phyloP scores from a whole-genome alignment of 2,113 vertebrate species.

The Indri indri region DNA sequence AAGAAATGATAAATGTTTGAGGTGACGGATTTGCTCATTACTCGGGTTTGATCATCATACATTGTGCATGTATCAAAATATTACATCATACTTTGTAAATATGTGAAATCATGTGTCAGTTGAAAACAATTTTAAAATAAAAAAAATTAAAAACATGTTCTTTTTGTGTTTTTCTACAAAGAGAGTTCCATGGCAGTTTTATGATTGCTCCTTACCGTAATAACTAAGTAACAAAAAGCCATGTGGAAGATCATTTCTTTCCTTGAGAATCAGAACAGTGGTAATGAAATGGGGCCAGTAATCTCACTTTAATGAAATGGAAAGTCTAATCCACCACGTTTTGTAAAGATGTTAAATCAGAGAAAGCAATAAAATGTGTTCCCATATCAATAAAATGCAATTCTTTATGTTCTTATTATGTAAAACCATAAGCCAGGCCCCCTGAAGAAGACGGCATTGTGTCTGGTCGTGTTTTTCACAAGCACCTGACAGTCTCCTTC shows the following conservation, averaged over 20 bases:
- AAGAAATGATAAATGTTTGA: background rate
- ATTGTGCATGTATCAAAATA: background rate
- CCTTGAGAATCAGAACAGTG: slow-evolving; percentile 64
- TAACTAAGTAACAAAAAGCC: slow-evolving; percentile 76
- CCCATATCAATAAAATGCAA: slow-evolving; percentile 69
- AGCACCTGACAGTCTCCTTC: slow-evolving; percentile 54
- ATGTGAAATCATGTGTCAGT: background rate
- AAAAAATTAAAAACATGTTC: background rate
- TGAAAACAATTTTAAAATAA: background rate
- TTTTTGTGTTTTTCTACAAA: background rate
- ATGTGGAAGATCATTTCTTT: slow-evolving; percentile 53
- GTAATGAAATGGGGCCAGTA: slow-evolving; percentile 62
- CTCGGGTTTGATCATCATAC: background rate
- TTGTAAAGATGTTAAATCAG: slow-evolving; percentile 55
- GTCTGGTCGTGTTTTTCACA: slow-evolving; percentile 60
- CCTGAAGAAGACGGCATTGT: slow-evolving; percentile 57
- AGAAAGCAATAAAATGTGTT: slow-evolving; percentile 67
- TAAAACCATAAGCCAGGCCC: slow-evolving; percentile 63
- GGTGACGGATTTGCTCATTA: background rate
- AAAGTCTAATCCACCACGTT: slow-evolving; percentile 63
- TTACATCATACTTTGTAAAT: background rate
- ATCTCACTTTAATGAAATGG: slow-evolving; percentile 67
- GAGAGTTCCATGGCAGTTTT: background rate
- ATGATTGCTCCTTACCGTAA: background rate
- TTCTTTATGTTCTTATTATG: slow-evolving; percentile 61